Evolutionary conservation across 2,113 vertebrate species (phyloP), one percentile per base, ranked within the genome.

Genomic region (Thermophis baileyi): DNA sequence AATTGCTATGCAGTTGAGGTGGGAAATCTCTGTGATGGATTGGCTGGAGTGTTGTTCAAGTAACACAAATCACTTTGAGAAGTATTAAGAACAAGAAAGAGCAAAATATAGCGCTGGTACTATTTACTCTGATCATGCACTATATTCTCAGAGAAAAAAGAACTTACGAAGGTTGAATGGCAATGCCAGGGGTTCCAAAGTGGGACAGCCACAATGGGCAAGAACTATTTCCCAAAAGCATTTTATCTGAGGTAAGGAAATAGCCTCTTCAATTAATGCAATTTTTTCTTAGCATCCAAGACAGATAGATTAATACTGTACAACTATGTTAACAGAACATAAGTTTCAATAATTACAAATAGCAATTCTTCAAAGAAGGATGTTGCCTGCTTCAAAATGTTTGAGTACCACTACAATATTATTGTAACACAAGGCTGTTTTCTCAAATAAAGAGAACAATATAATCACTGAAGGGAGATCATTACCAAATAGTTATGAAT

Each of bases 21-120:
- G 92, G 94, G 95, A 97, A 96, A 90, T 93, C 95, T 96, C 95
- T 93, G 94, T 93, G 95, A 95, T 96, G 95, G 85, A 74, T 90
- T 93, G 89, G 92, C 89, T 94, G 93, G 93, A 93, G 91, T 88
- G 4, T 93, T 95, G 90, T 85, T 93, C 0, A 93, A 53, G 93
- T 81, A 44, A 69, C 20, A 55, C 54, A 25, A 57, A 94, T 85
- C 46, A 87, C 81, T 85, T 40, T 0, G 85, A 92, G 92, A 89
- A 95, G 92, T 27, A 88, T 3, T 60, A 54, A 87, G 20, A 91
- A 89, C 0, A 0, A 86, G 90, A 89, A 55, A 88, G 91, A 90
- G 92, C 90, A 91, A 89, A 87, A 40, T 69, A 22, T 94, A 92
- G 74, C 14, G 86, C 85, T 1, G 57, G 69, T 55, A 81, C 24